phyloP scores from a whole-genome alignment of 2,113 vertebrate genomes.

The Thamnaconus septentrionalis region DNA sequence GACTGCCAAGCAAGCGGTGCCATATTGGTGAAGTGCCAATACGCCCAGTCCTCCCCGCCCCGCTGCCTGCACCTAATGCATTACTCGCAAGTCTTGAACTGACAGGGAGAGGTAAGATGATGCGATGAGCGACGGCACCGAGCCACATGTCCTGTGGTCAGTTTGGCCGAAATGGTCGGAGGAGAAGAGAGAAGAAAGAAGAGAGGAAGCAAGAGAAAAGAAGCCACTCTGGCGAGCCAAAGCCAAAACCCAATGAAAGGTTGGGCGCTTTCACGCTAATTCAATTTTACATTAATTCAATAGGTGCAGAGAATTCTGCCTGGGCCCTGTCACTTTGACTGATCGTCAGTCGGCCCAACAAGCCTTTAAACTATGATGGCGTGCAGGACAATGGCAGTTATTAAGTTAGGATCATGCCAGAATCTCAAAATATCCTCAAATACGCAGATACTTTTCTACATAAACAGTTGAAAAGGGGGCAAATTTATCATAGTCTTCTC shows the following conservation, averaged over 20 bases:
- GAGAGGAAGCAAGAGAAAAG: too few relatives aligned
- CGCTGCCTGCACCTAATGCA: conserved; percentile 6
- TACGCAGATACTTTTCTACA: too few relatives aligned
- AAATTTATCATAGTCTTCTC: too few relatives aligned
- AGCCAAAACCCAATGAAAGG: too few relatives aligned
- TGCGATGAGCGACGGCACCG: conserved; percentile 6
- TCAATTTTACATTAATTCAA: too few relatives aligned
- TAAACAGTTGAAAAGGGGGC: too few relatives aligned
- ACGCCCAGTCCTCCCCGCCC: conserved; percentile 12
- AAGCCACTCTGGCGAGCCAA: too few relatives aligned
- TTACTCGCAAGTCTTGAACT: conserved; percentile 22
- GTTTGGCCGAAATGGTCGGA: neutral
- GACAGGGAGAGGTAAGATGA: conserved; percentile 14
- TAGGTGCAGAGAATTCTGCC: neutral
- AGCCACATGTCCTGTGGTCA: conserved; percentile 15
- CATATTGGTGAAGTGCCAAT: conserved; percentile 33
- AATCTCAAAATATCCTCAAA: too few relatives aligned
- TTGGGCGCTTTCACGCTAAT: too few relatives aligned
- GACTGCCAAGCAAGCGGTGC: conserved; percentile 26
- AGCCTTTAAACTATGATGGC: neutral
- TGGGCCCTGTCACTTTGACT: neutral
- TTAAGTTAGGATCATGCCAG: too few relatives aligned
- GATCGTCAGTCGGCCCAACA: neutral
- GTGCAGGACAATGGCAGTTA: too few relatives aligned
- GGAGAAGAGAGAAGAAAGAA: too few relatives aligned